Evolutionary conservation across 2,888 invertebrate species (phyloP).

Genomic region (Apamea epomidion): DNA sequence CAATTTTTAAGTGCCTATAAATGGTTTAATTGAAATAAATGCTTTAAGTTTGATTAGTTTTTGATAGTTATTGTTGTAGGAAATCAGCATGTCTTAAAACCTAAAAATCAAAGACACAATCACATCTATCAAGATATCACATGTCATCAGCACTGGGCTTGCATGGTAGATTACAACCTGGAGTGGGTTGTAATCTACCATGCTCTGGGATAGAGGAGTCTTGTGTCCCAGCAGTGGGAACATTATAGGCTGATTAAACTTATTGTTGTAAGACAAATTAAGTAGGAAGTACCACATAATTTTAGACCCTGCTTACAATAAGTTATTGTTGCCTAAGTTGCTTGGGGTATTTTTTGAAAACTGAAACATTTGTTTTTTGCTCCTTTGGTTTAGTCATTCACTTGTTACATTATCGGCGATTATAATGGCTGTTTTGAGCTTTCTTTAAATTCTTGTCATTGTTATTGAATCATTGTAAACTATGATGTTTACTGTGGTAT

Average conservation of each 20-base stretch:
- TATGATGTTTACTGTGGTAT: background rate
- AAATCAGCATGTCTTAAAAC: too few relatives aligned
- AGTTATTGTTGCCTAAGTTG: background rate
- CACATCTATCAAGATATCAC: too few relatives aligned
- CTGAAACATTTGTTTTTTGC: background rate
- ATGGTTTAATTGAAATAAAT: background rate
- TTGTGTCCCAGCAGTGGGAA: too few relatives aligned
- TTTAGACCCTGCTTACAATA: background rate
- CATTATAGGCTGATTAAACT: too few relatives aligned
- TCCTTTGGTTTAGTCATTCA: background rate
- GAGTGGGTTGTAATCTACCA: too few relatives aligned
- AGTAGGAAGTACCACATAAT: background rate
- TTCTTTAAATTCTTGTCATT: background rate
- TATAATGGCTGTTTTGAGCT: background rate
- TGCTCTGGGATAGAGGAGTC: too few relatives aligned
- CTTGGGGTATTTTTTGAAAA: background rate
- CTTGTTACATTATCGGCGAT: background rate
- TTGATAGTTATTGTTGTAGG: background rate
- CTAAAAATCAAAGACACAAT: too few relatives aligned
- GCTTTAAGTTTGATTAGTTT: background rate
- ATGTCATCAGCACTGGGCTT: too few relatives aligned
- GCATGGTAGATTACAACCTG: too few relatives aligned
- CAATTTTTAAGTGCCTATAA: background rate
- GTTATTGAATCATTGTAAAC: background rate
- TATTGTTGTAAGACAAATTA: background rate